A percentile compares a stretch with the other conserved stretches of the same genome.
Conservation (phyloP, 1,140 invertebrate species). For the Eriosoma lanigerum region DNA sequence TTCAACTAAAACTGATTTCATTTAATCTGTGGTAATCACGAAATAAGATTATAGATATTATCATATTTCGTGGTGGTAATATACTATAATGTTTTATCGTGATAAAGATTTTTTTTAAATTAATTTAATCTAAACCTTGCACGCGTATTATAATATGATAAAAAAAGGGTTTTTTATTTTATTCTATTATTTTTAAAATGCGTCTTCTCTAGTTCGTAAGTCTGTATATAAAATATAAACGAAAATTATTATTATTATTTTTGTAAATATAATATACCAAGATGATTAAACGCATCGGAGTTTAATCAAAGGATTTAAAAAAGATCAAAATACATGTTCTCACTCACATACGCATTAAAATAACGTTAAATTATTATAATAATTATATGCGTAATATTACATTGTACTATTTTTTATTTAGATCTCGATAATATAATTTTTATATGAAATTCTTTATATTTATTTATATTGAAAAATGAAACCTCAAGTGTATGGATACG, state of each 20-base stretch:
- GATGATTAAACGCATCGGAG: neutral
- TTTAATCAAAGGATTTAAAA: neutral
- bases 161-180: neutral
- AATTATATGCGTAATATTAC: neutral
- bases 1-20: no score
- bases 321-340: neutral
- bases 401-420: constrained; percentile 17
- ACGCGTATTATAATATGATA: no score
- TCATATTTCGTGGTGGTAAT: no score
- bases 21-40: no score
- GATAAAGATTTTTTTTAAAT: no score
- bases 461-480: neutral
- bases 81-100: no score
- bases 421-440: neutral
- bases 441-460: constrained; percentile 23
- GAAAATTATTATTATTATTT: neutral
- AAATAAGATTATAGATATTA: no score
- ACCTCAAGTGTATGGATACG: neutral
- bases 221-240: neutral
- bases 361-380: no score
- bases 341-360: neutral
- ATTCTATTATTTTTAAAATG: neutral
- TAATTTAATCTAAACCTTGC: no score
- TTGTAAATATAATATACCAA: neutral
- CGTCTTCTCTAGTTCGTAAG: neutral